Evolutionary conservation across 2,113 vertebrate species (phyloP), one percentile per base, ranked within the genome.

Genomic region (Rhadina sibilatrix): DNA sequence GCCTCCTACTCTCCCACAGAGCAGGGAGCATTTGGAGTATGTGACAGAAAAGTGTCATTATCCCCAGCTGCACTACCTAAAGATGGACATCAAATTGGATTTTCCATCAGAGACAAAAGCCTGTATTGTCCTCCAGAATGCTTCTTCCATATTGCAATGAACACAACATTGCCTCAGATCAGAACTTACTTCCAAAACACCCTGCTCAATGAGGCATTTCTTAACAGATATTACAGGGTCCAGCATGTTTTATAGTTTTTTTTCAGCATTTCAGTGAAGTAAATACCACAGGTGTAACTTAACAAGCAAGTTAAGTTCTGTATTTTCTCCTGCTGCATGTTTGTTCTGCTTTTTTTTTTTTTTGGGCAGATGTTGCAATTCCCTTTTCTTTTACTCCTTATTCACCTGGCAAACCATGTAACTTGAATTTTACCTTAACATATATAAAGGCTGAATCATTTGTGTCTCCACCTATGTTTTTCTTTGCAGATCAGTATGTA

Each of bases 1-100:
- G 2, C 31, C 28, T 72, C 50, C 59, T 60, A 65, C 31, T 46
- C 75, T 69, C 46, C 53, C 59, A 77, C 2, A 0, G 61, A 83
- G 28, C 65, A 95, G 37, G 31, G 78, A 85, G 53, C 57, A 49
- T 60, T 94, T 4, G 2, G 15, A 61, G 7, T 46, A 25, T 75
- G 80, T 64, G 81, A 93, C n/a, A 85, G 44, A 81, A 95, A 95
- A 49, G 9, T 75, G 5, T 46, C 59, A 87, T 95, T 89, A 56
- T 82, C 24, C 38, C 28, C 69, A 91, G 81, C 49, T 97, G 65
- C 5, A 1, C 50, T 49, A 49, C 18, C 17, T 56, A 49, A 91
- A 94, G 54, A 84, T 52, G 42, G 63, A 88, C 42, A 54, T n/a
- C 16, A 44, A 68, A 87, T 66, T n/a, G 75, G 10, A 54, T 91